Conservation (phyloP, 2,113 vertebrate genomes). For the Amia ocellicauda region DNA sequence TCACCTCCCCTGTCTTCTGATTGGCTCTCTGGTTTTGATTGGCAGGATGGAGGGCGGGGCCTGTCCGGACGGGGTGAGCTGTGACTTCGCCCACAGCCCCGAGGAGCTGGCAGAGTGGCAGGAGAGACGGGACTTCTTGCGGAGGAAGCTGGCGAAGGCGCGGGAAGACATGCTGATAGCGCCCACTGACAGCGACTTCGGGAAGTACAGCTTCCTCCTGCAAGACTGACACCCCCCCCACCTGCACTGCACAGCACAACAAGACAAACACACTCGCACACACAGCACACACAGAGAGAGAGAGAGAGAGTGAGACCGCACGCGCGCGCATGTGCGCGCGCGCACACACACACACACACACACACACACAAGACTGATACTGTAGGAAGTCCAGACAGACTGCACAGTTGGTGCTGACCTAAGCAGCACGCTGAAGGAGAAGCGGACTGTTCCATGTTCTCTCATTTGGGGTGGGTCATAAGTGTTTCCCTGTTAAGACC, state of each 20-base stretch:
- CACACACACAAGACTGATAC: constrained; percentile 25
- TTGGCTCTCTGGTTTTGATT: constrained; percentile 17
- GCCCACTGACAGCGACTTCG: constrained; percentile 82
- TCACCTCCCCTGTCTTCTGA: neutral
- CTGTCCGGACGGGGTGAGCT: constrained; percentile 83
- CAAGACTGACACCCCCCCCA: constrained; percentile 49
- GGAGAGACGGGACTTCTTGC: constrained; percentile 80
- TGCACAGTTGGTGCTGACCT: too few relatives aligned
- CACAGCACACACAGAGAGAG: too few relatives aligned
- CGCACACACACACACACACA: constrained; percentile 18
- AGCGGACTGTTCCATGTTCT: too few relatives aligned
- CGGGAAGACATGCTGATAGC: constrained; percentile 88
- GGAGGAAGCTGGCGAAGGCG: constrained; percentile 82
- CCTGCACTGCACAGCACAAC: neutral
- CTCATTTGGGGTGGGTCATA: too few relatives aligned
- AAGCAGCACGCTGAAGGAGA: too few relatives aligned
- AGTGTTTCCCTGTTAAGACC: too few relatives aligned
- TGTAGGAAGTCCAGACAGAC: too few relatives aligned
- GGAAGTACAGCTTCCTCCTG: constrained; percentile 92
- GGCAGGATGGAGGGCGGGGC: constrained; percentile 42
- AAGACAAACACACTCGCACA: too few relatives aligned
- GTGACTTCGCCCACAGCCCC: constrained; percentile 81
- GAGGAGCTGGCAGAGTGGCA: constrained; percentile 90
- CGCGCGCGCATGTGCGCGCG: neutral
- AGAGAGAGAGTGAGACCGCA: too few relatives aligned